Base-by-base conservation (phyloP, 2,113 vertebrate genomes). In the Halcyon malimbica region DNA sequence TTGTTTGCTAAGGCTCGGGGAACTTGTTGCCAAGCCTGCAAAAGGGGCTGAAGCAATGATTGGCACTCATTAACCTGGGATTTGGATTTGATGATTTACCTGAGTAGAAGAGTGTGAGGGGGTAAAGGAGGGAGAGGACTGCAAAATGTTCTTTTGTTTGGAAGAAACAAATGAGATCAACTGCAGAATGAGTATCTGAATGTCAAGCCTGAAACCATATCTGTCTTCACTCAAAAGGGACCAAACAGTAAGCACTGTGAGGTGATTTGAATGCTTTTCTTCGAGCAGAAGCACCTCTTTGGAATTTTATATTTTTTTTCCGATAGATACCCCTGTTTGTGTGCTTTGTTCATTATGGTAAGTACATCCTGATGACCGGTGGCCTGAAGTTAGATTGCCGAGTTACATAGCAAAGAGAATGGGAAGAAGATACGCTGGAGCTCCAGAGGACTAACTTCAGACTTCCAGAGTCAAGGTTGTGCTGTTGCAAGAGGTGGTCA, bases 61-160 rank as follows among this genome's bases (percentile, higher is more conserved):
- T 99, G 99, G 99, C 98, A 99, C 97, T 98, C 98, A 98, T 98
- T 99, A 99, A 98, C 98, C 97, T 71, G 96, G 98, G 98, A 98
- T 97, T 97, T 97, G 95, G 95, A 95, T 96, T 94, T 98, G 96
- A 95, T 96, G 60, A 86, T 95, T 97, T 95, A 90, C 96, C 90
- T 91, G 90, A 95, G 94, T 84, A 89, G 76, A 96, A 96, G 75
- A 86, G 91, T 89, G 48, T 69, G 77, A 16, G 17, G 73, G 68
- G 88, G 70, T 89, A 90, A 86, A 92, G 84, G 74, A 90, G n/a
- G 64, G 80, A 78, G 87, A 92, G 65, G 48, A 64, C 37, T 94
- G 73, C 63, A 95, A 88, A 92, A 77, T 87, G 85, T 81, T 95
- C 93, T 95, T 97, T 97, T 96, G 94, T 97, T 97, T 97, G 94